These are phyloP conservation scores for Cuniculus paca DNA, from an alignment of 2,797 vertebrate species.

Conservation along the genomic window DNA sequence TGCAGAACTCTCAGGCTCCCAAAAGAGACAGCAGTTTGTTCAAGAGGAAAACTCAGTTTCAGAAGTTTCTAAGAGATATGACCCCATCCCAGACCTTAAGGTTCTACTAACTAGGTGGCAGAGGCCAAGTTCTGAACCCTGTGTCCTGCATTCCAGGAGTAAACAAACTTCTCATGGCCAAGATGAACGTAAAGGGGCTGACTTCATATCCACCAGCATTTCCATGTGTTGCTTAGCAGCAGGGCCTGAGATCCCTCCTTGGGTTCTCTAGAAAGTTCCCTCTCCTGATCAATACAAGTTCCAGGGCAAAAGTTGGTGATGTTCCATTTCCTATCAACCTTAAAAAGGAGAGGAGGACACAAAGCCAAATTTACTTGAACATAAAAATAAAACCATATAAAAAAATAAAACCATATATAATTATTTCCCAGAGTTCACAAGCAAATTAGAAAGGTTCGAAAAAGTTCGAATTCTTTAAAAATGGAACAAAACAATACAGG, in stretches of 20 bases:
- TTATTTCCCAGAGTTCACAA: not conserved
- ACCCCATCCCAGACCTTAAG: not conserved
- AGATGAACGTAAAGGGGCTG: not conserved
- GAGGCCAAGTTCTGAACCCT: not conserved
- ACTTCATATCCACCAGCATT: not conserved
- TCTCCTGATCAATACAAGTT: not conserved
- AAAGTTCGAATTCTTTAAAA: constrained; percentile 55
- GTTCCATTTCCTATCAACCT: not conserved
- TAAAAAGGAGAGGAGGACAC: not conserved
- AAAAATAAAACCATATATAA: not conserved
- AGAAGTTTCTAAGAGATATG: not conserved
- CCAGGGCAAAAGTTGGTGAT: not conserved
- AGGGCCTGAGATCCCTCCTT: not conserved
- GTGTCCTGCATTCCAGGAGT: not conserved
- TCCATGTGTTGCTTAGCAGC: not conserved
- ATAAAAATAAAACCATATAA: not conserved
- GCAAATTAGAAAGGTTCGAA: constrained; percentile 14
- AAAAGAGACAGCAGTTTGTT: not conserved
- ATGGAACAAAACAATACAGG: constrained; percentile 23
- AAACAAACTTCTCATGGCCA: not conserved
- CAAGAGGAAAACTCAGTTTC: not conserved
- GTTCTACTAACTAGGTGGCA: not conserved
- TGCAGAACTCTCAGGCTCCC: constrained; percentile 1
- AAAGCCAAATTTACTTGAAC: not conserved
- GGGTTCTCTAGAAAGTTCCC: not conserved